Base-by-base conservation (phyloP, 2,113 vertebrate genomes). In the Channa maculata region DNA sequence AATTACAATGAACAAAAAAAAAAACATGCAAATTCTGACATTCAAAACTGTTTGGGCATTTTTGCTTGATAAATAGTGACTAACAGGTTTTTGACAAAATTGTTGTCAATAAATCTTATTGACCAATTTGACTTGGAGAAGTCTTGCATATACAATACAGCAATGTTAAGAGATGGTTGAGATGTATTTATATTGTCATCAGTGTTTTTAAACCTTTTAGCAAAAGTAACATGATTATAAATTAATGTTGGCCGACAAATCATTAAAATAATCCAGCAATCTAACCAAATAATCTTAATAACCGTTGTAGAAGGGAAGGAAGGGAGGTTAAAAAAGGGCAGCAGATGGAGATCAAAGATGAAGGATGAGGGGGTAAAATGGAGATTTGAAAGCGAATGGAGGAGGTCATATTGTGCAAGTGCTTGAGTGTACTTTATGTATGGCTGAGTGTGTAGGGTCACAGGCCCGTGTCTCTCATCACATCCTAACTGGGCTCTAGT, bases 401-500 rank as follows among this genome's bases (percentile, higher is more conserved):
- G 55, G 38, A 62, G 80, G 74, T 86, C 54, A 54, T 36, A 70
- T 55, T 50, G 66, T 77, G 70, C 54, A 61, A 69, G 75, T 63
- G 50, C 74, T 53, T 67, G 61, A 70, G 70, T 71, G 68, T 43
- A 63, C 24, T 38, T 8, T 80, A 83, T 60, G 65, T 71, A 75
- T 62, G 65, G 15, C 41, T 68, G 87, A 89, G 82, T 93, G 93
- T 92, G 95, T 95, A 93, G 88, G 93, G 95, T 94, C 95, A 95
- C 95, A 93, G 95, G 95, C 95, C 95, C 93, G 93, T 95, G 95
- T 92, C 94, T 95, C 95, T 96, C 95, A 95, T 94, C 90, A 88
- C 87, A 24, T 89, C 80, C 84, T 85, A 87, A 69, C 79, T 55
- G 55, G 84, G 60, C 84, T 86, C 88, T 83, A 86, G 51, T 24